phyloP scores from a whole-genome alignment of 2,888 invertebrate species.

The Drosophila antonietae region DNA sequence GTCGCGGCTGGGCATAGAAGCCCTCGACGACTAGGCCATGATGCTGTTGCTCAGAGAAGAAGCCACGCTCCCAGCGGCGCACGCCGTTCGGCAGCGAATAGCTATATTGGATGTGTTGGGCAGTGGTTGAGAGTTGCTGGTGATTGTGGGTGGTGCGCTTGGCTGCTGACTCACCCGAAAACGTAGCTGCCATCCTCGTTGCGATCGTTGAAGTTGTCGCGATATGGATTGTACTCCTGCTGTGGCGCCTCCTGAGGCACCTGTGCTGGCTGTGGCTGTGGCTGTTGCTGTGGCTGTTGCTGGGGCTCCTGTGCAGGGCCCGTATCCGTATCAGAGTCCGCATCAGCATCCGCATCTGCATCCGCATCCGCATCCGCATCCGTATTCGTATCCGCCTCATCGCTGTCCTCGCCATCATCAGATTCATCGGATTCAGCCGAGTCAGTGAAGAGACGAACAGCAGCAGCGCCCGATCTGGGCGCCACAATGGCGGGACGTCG shows the following conservation, averaged over 20 bases:
- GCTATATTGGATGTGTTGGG: conserved; percentile 35
- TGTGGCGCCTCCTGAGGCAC: background rate
- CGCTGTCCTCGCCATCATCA: conserved; percentile 43
- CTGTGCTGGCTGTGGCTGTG: too few species aligned
- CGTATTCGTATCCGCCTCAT: conserved; percentile 28
- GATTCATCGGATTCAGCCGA: conserved; percentile 29
- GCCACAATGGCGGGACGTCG: conserved; percentile 58
- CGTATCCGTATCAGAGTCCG: background rate
- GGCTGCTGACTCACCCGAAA: conserved; percentile 58
- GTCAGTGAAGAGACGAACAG: conserved; percentile 38
- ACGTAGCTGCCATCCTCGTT: conserved; percentile 69
- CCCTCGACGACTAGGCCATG: conserved; percentile 67
- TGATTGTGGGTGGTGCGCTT: background rate
- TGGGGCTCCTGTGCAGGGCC: background rate
- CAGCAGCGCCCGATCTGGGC: conserved; percentile 45
- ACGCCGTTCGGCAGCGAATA: conserved; percentile 74
- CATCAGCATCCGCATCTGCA: conserved; percentile 10
- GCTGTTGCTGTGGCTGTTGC: background rate
- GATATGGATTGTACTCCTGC: conserved; percentile 62
- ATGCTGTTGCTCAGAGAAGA: conserved; percentile 29
- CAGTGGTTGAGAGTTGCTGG: background rate
- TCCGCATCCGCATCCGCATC: background rate
- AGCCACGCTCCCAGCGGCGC: conserved; percentile 71
- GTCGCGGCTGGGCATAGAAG: conserved; percentile 69
- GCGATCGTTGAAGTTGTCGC: conserved; percentile 69